A percentile compares a stretch with the other conserved stretches of the same genome.
These are phyloP conservation scores for Eucriotettix oculatus DNA, from an alignment of 2,888 invertebrate genomes.

Conservation along the genomic window DNA sequence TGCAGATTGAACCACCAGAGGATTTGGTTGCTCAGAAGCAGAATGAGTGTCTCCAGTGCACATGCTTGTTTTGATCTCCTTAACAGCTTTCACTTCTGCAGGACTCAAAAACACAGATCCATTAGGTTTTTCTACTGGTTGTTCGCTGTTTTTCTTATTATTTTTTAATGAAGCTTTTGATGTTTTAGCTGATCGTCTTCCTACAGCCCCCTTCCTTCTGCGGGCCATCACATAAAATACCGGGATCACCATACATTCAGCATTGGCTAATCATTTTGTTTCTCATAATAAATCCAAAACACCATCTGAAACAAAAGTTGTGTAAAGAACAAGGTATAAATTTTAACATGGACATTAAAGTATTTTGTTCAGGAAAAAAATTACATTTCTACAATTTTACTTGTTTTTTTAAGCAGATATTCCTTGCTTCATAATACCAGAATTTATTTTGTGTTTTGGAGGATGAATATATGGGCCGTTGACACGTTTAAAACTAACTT, in stretches of 20 bases:
- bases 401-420: too few relatives aligned
- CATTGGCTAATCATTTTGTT: not conserved
- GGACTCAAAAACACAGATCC: slow-evolving; percentile 4
- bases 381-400: too few relatives aligned
- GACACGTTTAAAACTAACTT: too few relatives aligned
- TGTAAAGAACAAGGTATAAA: too few relatives aligned
- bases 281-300: not conserved
- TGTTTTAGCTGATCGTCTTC: slow-evolving; percentile 5
- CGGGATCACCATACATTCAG: slow-evolving; percentile 7
- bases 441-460: too few relatives aligned
- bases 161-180: slow-evolving; percentile 4
- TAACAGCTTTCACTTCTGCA: slow-evolving; percentile 6
- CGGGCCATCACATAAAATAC: slow-evolving; percentile 9
- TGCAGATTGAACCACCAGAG: not conserved
- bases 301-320: too few relatives aligned
- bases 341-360: too few relatives aligned
- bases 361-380: too few relatives aligned
- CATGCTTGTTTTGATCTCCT: slow-evolving; percentile 6
- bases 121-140: slow-evolving; percentile 3
- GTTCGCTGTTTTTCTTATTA: slow-evolving; percentile 3
- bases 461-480: too few relatives aligned
- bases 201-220: slow-evolving; percentile 9
- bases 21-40: slow-evolving; percentile 2
- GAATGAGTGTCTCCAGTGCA: slow-evolving; percentile 4
- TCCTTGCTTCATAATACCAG: too few relatives aligned